Conservation (phyloP, 64 coral and sea anemone species). For the Actinia tenebrosa region DNA sequence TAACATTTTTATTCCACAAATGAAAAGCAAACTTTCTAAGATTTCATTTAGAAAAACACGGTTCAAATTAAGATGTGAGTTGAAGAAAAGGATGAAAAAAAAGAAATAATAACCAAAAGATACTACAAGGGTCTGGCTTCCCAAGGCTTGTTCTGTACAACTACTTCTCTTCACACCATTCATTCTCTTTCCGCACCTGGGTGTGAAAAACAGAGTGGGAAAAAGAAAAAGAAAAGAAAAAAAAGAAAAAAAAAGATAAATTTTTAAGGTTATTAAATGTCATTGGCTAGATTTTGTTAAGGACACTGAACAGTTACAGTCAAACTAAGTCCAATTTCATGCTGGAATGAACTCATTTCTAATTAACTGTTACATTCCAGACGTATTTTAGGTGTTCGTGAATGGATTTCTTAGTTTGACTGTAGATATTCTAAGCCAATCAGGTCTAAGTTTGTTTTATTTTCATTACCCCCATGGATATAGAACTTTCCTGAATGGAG, state of each 20-base stretch:
- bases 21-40: background rate
- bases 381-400: no score
- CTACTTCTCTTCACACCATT: constrained; percentile 92
- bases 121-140: background rate
- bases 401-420: no score
- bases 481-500: no score
- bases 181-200: constrained; percentile 95
- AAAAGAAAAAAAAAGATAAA: background rate
- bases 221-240: background rate
- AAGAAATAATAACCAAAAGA: background rate
- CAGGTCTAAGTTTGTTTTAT: no score
- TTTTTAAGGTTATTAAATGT: background rate
- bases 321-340: no score
- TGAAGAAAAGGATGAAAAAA: background rate
- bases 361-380: no score
- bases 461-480: no score
- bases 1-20: background rate
- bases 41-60: background rate
- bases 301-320: no score
- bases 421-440: no score
- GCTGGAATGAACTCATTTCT: no score
- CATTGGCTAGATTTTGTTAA: no score
- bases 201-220: constrained; percentile 8
- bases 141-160: constrained; percentile 1
- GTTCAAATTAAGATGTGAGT: background rate